Evolutionary conservation across 1,140 invertebrate genomes (phyloP), one percentile per base, ranked within the genome.

Genomic region (Psix sp.): DNA sequence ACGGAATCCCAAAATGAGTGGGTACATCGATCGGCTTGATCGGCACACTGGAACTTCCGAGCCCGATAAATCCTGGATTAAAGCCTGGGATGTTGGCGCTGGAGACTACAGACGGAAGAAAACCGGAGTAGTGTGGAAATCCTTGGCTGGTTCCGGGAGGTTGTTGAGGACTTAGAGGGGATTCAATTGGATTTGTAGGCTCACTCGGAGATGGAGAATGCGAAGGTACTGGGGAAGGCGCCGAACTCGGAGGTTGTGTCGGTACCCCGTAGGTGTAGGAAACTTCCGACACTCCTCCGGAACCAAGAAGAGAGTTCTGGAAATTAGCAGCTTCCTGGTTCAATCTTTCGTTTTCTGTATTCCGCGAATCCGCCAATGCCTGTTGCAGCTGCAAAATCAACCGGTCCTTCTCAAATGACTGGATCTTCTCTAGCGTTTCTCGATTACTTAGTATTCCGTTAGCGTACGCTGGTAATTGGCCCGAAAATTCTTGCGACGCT

Each of bases 1-100:
- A 80, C 2, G 85, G 84, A 35, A 86, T 60, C 0, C 68, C 76
- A 17, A 86, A 86, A 11, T 86, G 80, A 9, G 83, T 87, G 2
- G 36, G 84, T 48, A 38, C 54, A 75, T 70, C 76, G 2, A 59
- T 20, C 4, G 80, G 57, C 46, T 81, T 80, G 5, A 74, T 51
- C 0, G 76, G 40, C 9, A 70, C 29, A 9, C 70, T 26, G 7
- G 70, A 14, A 1, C 46, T 15, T 10, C 62, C 43, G 51, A 70
- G 9, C 40, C 54, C 56, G 1, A 79, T 17, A 10, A 80, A 73
- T 9, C 39, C 35, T 1, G 73, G 45, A 3, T 73, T 59, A 43
- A 80, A 84, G 35, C 35, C 63, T 6, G 82, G 80, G 9, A 80
- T 20, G 31, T 59, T 77, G 0, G 74, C 62, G 21, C 35, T 43